Percentiles rank a stretch among this genome's conserved stretches.
Evolutionary conservation across 2,888 invertebrate species (phyloP).

Genomic region (Mythimna vitellina): DNA sequence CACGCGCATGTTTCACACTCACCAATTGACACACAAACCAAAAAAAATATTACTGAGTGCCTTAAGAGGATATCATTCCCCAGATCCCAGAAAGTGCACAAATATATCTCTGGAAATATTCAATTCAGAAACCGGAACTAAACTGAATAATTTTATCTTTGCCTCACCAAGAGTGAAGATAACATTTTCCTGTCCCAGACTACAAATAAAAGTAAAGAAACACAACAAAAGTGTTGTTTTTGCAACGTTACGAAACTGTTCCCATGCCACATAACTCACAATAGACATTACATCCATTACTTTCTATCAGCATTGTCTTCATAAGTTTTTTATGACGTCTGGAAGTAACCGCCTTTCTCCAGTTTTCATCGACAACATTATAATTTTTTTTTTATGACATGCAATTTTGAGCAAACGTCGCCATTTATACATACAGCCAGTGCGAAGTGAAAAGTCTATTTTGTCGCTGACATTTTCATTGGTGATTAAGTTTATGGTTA

Average conservation of each 20-base stretch:
- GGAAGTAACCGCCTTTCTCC: conserved; percentile 54
- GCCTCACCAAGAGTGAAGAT: neutral
- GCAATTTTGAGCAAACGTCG: conserved; percentile 6
- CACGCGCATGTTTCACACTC: neutral
- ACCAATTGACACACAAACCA: neutral
- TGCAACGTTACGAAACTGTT: conserved; percentile 66
- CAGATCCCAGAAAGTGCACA: no score
- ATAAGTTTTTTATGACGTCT: conserved; percentile 49
- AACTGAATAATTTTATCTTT: neutral
- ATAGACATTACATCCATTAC: conserved; percentile 59
- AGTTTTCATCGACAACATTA: conserved; percentile 40
- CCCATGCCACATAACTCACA: conserved; percentile 70
- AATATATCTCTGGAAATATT: neutral
- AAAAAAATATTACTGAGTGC: no score
- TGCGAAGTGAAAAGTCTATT: neutral
- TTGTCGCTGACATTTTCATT: neutral
- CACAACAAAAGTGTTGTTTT: conserved; percentile 59
- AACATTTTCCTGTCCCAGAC: conserved; percentile 14
- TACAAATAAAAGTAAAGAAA: conserved; percentile 55
- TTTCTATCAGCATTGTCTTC: conserved; percentile 65
- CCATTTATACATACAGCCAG: conserved; percentile 6
- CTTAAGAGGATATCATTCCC: no score
- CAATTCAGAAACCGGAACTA: neutral
- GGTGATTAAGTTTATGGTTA: neutral
- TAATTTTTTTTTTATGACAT: neutral